phyloP scores from a whole-genome alignment of 2,113 vertebrate species.

The Lanius collurio region DNA sequence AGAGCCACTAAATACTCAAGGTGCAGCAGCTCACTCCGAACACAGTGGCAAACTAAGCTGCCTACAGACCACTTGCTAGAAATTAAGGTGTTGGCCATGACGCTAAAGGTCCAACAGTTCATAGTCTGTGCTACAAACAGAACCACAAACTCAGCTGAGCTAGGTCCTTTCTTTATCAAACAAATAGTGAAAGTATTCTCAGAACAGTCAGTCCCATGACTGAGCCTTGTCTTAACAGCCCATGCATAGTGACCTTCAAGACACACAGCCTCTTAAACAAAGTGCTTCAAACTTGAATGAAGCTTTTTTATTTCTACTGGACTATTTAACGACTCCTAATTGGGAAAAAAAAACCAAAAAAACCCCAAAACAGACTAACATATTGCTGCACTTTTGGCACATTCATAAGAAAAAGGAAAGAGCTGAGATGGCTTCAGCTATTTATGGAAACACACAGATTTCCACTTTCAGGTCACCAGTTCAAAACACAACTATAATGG shows the following conservation, averaged over 20 bases:
- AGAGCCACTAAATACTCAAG: neutral
- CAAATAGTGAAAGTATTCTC: constrained; percentile 38
- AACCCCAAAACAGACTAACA: neutral
- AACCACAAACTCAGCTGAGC: neutral
- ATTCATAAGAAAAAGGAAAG: neutral
- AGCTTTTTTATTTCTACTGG: constrained; percentile 11
- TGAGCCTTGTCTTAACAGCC: constrained; percentile 44
- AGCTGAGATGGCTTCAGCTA: neutral
- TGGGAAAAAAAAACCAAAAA: neutral
- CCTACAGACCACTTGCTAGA: neutral
- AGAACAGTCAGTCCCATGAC: constrained; percentile 51
- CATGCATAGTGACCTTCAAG: constrained; percentile 50
- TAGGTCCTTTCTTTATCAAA: constrained; percentile 44
- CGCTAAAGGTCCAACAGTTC: neutral
- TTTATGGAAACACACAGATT: neutral
- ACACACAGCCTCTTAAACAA: constrained; percentile 8
- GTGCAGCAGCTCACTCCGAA: neutral
- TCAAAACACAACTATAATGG: neutral
- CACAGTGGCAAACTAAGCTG: neutral
- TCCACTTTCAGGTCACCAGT: neutral
- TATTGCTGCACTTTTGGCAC: neutral
- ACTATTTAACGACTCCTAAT: neutral
- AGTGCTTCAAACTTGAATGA: constrained; percentile 31
- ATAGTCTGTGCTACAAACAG: neutral
- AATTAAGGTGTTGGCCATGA: neutral